These are phyloP conservation scores for Gyrodactylus salaris DNA, from an alignment of 1,140 invertebrate species.

Conservation along the genomic window DNA sequence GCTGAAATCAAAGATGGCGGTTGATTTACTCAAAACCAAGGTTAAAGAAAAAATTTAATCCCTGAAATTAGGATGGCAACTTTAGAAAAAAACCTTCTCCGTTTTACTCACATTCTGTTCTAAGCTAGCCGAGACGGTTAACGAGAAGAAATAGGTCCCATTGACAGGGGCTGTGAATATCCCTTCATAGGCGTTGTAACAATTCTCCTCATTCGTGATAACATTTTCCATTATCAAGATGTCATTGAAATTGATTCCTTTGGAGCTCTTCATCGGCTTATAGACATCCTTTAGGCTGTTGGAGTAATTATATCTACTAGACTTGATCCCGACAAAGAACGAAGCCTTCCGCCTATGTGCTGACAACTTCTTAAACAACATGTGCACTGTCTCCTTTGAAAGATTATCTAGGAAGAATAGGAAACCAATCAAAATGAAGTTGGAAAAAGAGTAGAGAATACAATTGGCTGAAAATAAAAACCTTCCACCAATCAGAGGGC, in stretches of 20 bases:
- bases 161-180: slow-evolving; percentile 15
- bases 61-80: no score
- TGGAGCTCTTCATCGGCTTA: background rate
- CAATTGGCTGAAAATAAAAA: background rate
- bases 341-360: background rate
- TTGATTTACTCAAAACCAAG: no score
- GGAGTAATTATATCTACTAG: background rate
- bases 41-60: no score
- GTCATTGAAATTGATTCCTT: slow-evolving; percentile 5
- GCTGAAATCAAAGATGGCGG: no score
- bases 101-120: slow-evolving; percentile 16
- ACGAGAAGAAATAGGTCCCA: slow-evolving; percentile 16
- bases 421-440: background rate
- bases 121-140: slow-evolving; percentile 16
- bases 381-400: background rate
- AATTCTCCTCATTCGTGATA: slow-evolving; percentile 15
- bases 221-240: slow-evolving; percentile 12
- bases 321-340: background rate
- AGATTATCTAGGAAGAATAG: background rate
- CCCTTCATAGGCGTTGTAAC: slow-evolving; percentile 13
- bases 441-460: background rate
- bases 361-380: background rate
- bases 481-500: no score
- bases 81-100: background rate
- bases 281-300: background rate